Percentiles rank a stretch among this genome's conserved stretches.
Conservation (phyloP, 2,888 invertebrate genomes). For the Acanthosepion pharaonis region DNA sequence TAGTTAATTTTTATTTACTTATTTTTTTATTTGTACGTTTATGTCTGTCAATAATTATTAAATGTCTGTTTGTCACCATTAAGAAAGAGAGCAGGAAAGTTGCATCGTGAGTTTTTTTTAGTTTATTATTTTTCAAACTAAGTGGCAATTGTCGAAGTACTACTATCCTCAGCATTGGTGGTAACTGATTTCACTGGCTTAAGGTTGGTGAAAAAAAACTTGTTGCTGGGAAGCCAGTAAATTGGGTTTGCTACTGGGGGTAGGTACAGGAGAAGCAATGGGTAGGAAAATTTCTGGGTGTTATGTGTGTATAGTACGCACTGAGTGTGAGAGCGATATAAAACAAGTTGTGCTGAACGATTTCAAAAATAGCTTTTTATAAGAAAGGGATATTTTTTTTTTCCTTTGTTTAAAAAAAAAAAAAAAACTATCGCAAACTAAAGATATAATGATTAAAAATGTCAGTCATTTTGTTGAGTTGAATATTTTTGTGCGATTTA, state of each 20-base stretch:
- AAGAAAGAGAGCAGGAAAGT: no score
- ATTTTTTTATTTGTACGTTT: no score
- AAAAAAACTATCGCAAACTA: no score
- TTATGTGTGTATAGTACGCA: neutral
- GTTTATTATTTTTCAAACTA: neutral
- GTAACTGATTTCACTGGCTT: conserved; percentile 33
- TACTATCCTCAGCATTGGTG: neutral
- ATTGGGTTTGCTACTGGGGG: neutral
- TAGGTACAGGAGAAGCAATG: neutral
- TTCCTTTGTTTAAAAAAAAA: neutral
- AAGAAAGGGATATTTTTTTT: neutral
- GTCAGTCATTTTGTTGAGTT: no score
- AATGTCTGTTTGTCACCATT: no score
- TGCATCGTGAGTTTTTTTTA: neutral
- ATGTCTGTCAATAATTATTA: no score
- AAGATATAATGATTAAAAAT: no score
- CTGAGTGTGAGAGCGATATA: neutral
- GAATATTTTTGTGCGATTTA: no score
- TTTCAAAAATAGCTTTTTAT: neutral
- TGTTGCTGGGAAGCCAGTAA: conserved; percentile 8
- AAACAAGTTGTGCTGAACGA: neutral
- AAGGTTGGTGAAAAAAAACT: conserved; percentile 33
- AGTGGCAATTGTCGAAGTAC: neutral
- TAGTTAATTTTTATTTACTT: no score
- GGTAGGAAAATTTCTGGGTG: neutral